Conservation (phyloP, 2,888 invertebrate genomes). For the Chymomyza caudatula region DNA sequence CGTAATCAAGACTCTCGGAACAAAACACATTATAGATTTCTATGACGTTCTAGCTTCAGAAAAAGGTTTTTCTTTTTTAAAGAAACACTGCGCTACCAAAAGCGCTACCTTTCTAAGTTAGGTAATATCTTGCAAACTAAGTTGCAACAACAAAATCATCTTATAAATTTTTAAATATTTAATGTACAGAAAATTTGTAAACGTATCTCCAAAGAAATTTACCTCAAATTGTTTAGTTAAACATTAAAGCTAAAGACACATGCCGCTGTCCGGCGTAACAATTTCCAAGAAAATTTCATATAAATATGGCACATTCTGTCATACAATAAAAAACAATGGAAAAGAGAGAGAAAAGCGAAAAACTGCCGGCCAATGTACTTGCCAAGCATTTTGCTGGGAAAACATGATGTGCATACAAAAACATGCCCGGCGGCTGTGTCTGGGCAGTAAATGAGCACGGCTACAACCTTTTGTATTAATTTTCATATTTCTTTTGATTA, state of each 20-base stretch:
- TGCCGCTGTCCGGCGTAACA: constrained; percentile 30
- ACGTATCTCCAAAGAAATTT: background rate
- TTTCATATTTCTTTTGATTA: constrained; percentile 57
- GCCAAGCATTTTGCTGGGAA: constrained; percentile 20
- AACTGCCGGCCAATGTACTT: constrained; percentile 11
- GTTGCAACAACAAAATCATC: background rate
- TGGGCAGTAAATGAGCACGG: background rate
- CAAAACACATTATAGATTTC: too few species aligned
- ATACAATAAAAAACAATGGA: background rate
- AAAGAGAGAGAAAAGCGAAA: background rate
- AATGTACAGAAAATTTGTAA: background rate
- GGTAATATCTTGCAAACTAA: too few species aligned
- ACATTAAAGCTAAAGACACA: background rate
- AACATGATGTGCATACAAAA: constrained; percentile 23
- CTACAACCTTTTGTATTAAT: constrained; percentile 57
- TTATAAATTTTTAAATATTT: background rate
- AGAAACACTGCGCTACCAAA: too few species aligned
- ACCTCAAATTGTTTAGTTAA: background rate
- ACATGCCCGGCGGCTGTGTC: constrained; percentile 21
- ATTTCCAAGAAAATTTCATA: constrained; percentile 45
- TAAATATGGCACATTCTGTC: constrained; percentile 22
- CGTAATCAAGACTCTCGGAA: too few species aligned
- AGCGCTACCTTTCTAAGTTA: too few species aligned
- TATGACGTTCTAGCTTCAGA: too few species aligned
- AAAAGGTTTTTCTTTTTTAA: too few species aligned